Conservation (phyloP, 35 echinoderm and acorn worm genomes). For the Acanthaster planci region DNA sequence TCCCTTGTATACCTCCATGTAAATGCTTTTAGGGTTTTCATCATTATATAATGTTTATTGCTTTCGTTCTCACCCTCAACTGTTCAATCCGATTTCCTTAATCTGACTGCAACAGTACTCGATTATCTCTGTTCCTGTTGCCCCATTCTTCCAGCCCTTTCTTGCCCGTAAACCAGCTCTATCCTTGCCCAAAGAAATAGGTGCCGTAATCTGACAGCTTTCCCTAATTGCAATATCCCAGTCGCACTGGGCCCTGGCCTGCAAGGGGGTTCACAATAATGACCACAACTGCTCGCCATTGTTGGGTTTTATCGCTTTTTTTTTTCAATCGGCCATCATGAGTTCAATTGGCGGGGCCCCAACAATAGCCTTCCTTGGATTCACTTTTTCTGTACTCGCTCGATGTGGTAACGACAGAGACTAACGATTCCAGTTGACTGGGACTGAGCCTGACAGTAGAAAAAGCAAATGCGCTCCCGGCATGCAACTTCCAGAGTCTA, state of each 20-base stretch:
- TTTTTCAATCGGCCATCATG: slow-evolving; percentile 2
- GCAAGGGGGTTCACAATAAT: slow-evolving; percentile 11
- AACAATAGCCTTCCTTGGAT: background rate
- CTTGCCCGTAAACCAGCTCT: background rate
- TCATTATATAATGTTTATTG: no score
- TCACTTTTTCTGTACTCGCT: background rate
- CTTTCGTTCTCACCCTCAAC: background rate
- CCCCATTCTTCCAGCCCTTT: background rate
- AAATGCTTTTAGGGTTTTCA: no score
- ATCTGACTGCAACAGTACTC: slow-evolving; percentile 13
- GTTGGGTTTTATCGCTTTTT: slow-evolving; percentile 19
- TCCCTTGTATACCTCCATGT: no score
- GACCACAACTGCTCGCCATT: background rate
- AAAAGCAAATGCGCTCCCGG: no score
- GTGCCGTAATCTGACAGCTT: slow-evolving; percentile 32
- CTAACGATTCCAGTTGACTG: no score
- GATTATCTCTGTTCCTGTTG: background rate
- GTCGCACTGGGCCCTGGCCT: background rate
- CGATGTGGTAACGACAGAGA: background rate
- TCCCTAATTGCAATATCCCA: slow-evolving; percentile 23
- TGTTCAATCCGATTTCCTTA: slow-evolving; percentile 20
- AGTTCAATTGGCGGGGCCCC: background rate
- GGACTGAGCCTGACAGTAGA: no score
- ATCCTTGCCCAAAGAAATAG: slow-evolving; percentile 31
- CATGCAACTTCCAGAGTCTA: no score